Evolutionary conservation across 2,888 invertebrate genomes (phyloP).

Genomic region (Scrobipalpa atriplicella): DNA sequence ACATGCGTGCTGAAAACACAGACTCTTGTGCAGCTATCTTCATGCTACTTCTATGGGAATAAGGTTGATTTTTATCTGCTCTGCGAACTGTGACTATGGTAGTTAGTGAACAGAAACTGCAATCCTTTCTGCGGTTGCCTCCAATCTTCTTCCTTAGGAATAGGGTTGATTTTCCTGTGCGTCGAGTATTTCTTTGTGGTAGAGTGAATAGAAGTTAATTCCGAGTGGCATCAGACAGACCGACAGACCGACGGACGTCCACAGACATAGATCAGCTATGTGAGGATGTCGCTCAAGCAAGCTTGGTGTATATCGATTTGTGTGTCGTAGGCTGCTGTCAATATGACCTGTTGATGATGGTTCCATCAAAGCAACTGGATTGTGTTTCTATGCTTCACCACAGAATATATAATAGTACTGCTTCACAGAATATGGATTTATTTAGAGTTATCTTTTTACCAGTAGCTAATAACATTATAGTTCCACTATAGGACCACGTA

Average conservation of each 20-base stretch:
- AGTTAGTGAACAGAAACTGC: too few relatives aligned
- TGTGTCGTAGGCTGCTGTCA: slow-evolving; percentile 2
- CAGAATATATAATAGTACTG: too few relatives aligned
- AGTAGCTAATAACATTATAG: too few relatives aligned
- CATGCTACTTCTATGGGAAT: slow-evolving; percentile 22
- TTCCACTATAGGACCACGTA: too few relatives aligned
- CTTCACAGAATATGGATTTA: too few relatives aligned
- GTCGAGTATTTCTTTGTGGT: slow-evolving; percentile 41
- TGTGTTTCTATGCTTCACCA: neutral
- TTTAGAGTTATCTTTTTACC: too few relatives aligned
- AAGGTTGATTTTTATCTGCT: slow-evolving; percentile 47
- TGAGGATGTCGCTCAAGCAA: slow-evolving; percentile 38
- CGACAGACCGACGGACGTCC: too few relatives aligned
- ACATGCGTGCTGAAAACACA: neutral
- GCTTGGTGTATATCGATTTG: neutral
- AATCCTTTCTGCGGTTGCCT: too few relatives aligned
- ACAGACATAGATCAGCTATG: slow-evolving; percentile 48
- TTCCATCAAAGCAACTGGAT: neutral
- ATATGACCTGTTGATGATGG: neutral
- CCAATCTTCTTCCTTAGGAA: too few relatives aligned
- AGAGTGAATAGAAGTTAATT: slow-evolving; percentile 63
- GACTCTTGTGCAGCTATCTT: neutral
- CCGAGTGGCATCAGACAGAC: slow-evolving; percentile 66
- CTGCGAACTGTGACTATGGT: slow-evolving; percentile 28
- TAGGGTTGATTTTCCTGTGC: too few relatives aligned